Evolutionary conservation across 2,113 vertebrate genomes (phyloP), one percentile per base, ranked within the genome.

Genomic region (Poicephalus gulielmi): DNA sequence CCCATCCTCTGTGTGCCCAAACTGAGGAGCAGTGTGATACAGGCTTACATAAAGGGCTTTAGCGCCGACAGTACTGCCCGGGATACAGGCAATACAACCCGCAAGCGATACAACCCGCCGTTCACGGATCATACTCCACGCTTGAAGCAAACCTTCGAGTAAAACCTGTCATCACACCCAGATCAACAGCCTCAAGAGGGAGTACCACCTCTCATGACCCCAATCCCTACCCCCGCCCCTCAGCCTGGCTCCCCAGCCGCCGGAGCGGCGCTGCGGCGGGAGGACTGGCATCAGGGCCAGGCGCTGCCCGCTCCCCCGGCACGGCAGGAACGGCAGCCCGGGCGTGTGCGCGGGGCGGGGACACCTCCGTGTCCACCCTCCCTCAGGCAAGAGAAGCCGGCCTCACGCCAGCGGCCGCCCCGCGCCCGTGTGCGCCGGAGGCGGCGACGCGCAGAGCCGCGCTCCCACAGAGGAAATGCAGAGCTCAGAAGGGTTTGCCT

Each of bases 1-100:
- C 69, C 5, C 77, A 1, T 2, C 23, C 73, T 0, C 35, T 5
- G 0, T 2, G 22, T 35, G 77, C 46, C 31, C 75, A 5, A 37
- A 18, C 25, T 4, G n/a, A 31, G 6, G 63, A 33, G 85, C 50
- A 17, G 81, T 17, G 39, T 1, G 74, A 24, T 8, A 13, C 22
- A 31, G 15, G 24, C 44, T 70, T 5, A 41, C 43, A n/a, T 16
- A 50, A 31, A n/a, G 13, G 37, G 13, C 19, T 16, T 27, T 39
- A 11, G 39, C 8, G 3, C 57, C 22, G 31, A 50, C 44, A 39
- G 6, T 6, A 3, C 60, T 27, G 18, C 59, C 53, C 27, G 8
- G 57, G 49, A 20, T 60, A 27, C 52, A 5, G 13, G 46, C 69
- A 17, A 8, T 4, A 3, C 0, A 37, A 55, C 67, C 70, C 37